Conservation (phyloP, 64 coral and sea anemone genomes). For the Catalaphyllia jardinei region DNA sequence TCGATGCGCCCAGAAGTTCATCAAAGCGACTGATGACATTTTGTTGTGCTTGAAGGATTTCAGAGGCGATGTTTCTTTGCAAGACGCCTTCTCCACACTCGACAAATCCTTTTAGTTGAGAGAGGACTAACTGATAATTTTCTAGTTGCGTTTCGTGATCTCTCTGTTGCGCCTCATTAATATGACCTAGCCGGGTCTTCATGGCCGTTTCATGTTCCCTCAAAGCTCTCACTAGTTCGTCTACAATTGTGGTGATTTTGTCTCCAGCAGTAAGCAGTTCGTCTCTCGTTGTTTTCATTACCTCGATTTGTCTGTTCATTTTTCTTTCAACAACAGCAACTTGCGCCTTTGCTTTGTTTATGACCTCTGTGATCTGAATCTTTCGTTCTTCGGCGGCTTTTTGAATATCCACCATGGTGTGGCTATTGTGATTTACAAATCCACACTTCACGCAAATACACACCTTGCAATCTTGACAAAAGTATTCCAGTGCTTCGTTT, state of each 20-base stretch:
- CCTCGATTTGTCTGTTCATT: not conserved
- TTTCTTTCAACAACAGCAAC: slow-evolving; percentile 17
- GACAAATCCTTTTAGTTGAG: slow-evolving; percentile 19
- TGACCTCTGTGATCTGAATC: not conserved
- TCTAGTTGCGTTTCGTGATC: not conserved
- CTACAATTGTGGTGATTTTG: slow-evolving; percentile 8
- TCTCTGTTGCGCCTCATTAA: slow-evolving; percentile 1
- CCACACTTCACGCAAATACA: slow-evolving; percentile 42
- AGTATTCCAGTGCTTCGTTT: slow-evolving; percentile 25
- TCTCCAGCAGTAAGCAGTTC: not conserved
- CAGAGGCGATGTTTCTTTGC: slow-evolving; percentile 21
- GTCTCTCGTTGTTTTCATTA: not conserved
- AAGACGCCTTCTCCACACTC: slow-evolving; percentile 19
- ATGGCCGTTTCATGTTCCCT: slow-evolving; percentile 26
- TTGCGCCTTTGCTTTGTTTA: slow-evolving; percentile 11
- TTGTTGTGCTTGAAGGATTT: slow-evolving; percentile 35
- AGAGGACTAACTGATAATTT: not conserved
- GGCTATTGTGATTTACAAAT: slow-evolving; percentile 9
- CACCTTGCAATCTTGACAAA: slow-evolving; percentile 40
- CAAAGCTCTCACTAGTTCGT: slow-evolving; percentile 26
- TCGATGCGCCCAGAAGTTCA: not conserved
- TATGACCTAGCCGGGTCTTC: slow-evolving; percentile 1
- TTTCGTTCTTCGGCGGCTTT: not conserved
- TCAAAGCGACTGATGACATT: slow-evolving; percentile 7
- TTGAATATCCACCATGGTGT: not conserved